These are phyloP conservation scores for Muscicapa striata DNA, from an alignment of 2,797 vertebrate genomes.

Conservation along the genomic window DNA sequence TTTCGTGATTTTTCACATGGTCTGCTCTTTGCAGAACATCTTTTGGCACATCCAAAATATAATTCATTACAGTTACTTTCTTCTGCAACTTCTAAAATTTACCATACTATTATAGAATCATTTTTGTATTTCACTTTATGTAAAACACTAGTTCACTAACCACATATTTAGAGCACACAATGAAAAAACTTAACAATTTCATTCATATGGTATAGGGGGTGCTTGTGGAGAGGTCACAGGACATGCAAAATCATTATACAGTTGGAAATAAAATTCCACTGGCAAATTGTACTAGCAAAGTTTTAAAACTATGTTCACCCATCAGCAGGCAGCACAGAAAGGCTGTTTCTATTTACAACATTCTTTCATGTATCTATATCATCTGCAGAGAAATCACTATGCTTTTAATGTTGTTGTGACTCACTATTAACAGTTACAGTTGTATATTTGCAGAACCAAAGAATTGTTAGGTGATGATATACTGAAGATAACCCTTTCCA, in stretches of 20 bases:
- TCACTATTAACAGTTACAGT: neutral
- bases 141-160: neutral
- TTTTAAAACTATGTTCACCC: conserved; percentile 45
- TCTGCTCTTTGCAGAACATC: neutral
- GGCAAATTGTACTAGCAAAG: conserved; percentile 22
- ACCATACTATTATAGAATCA: neutral
- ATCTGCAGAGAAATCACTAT: conserved; percentile 36
- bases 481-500: neutral
- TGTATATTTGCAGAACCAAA: neutral
- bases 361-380: neutral
- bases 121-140: neutral
- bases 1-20: neutral
- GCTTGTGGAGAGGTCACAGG: conserved; percentile 53
- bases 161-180: conserved; percentile 54
- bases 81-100: conserved; percentile 5
- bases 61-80: conserved; percentile 5
- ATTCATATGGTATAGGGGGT: conserved; percentile 45
- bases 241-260: conserved; percentile 51
- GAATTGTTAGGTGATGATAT: neutral
- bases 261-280: conserved; percentile 54
- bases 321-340: conserved; percentile 43
- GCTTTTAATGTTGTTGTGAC: neutral
- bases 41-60: neutral
- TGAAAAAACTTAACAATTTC: conserved; percentile 60
- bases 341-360: conserved; percentile 1